Evolutionary conservation across 2,113 vertebrate species (phyloP), one percentile per base, ranked within the genome.

Genomic region (Scomber scombrus): DNA sequence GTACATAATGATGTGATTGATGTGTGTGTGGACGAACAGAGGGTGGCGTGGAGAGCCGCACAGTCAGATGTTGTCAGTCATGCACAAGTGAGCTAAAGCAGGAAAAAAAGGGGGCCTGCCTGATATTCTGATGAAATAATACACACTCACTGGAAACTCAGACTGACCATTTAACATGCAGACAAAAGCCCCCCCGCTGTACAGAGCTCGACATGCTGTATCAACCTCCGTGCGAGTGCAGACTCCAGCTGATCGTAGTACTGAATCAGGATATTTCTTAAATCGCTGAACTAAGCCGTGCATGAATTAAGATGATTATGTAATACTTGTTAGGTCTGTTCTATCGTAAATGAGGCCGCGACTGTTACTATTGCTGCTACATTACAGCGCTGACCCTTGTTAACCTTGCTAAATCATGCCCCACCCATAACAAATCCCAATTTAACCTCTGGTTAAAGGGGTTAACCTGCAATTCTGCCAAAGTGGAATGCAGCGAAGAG

Each of bases 1-100:
- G 49, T 13, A 16, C 79, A 89, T 66, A 90, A 89, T 80, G 67
- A 78, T 45, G 78, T 77, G 87, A 89, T 63, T 82, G 88, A 89
- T 82, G 78, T 81, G 74, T 80, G 71, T 87, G 72, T 58, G 67
- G 81, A 84, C 11, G 66, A 73, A 78, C 55, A 68, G 64, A 52
- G 73, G 76, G 62, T 23, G 70, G 29, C 46, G 34, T 63, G 62
- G 63, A 58, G 80, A 8, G 45, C 56, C 14, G 16, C 79, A 86
- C 78, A 74, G 66, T 80, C 45, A 78, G 69, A 72, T 74, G 80
- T 45, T 80, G 82, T 82, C 85, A 82, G 73, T 86, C 76, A 83
- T 23, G 46, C 70, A 65, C 52, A 40, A 51, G 58, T 31, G 34
- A 83, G 80, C 60, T 21, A 34, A 70, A 72, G 11, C 61, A 46